Evolutionary conservation across 2,113 vertebrate genomes (phyloP).

Genomic region (cattle (Bos taurus)): DNA sequence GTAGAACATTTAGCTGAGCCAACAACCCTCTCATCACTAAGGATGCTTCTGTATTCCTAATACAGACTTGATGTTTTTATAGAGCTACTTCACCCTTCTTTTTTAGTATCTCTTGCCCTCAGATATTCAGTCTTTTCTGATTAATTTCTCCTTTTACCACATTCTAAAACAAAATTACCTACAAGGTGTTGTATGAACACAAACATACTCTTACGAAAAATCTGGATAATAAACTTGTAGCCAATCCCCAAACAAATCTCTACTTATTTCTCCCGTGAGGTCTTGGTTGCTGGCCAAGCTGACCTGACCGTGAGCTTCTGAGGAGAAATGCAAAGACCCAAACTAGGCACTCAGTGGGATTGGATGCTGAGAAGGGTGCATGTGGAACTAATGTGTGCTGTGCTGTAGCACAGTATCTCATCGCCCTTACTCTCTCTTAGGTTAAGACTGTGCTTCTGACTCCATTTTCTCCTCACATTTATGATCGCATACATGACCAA

Average conservation of each 20-base stretch:
- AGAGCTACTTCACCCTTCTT: not conserved
- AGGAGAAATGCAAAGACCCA: no score
- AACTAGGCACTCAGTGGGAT: not conserved
- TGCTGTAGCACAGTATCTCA: not conserved
- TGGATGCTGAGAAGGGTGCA: not conserved
- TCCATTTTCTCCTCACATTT: not conserved
- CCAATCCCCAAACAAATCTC: no score
- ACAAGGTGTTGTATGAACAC: no score
- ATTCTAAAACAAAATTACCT: not conserved
- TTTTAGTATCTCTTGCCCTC: not conserved
- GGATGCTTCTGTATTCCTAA: no score
- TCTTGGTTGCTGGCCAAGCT: not conserved
- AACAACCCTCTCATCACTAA: not conserved
- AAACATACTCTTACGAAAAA: no score
- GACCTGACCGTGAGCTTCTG: no score
- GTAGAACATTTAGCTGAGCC: not conserved
- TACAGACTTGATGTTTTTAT: not conserved
- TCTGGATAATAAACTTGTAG: no score
- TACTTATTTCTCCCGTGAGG: no score
- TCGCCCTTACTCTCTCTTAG: not conserved
- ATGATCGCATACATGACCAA: not conserved
- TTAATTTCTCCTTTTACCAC: not conserved
- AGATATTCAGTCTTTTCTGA: not conserved
- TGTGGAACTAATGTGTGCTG: not conserved
- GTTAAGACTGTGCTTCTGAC: not conserved